A percentile compares a stretch with the other conserved stretches of the same genome.
Evolutionary conservation across 2,113 vertebrate genomes (phyloP).

Genomic region (Tenrec ecaudatus): DNA sequence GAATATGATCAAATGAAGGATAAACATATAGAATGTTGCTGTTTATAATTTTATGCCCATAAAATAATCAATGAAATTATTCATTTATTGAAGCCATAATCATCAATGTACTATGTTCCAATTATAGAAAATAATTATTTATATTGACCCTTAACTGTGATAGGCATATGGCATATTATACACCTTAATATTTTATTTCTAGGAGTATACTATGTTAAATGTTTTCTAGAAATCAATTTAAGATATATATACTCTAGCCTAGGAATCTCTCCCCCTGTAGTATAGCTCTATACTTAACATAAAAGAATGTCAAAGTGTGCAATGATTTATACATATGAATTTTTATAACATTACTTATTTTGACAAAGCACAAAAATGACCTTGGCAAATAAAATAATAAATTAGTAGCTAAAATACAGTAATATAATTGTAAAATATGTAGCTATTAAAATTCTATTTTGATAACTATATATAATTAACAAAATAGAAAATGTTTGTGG

Average conservation of each 20-base stretch:
- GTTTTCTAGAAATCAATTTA: not conserved
- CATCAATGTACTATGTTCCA: not conserved
- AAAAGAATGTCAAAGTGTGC: not conserved
- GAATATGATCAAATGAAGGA: not conserved
- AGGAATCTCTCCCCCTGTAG: not conserved
- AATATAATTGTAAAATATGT: not conserved
- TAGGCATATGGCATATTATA: not conserved
- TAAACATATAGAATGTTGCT: slow-evolving; percentile 7
- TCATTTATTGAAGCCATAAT: not conserved
- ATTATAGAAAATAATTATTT: not conserved
- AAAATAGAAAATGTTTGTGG: not conserved
- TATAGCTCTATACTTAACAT: not conserved
- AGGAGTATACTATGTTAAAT: not conserved
- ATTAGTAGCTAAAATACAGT: not conserved
- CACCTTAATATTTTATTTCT: not conserved
- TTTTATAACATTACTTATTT: slow-evolving; percentile 30
- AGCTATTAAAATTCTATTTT: not conserved
- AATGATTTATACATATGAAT: not conserved
- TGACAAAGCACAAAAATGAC: not conserved
- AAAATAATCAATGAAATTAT: not conserved
- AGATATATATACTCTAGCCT: not conserved
- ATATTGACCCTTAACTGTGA: not conserved
- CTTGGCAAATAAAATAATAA: not conserved
- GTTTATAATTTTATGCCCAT: not conserved
- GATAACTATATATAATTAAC: slow-evolving; percentile 6